Conservation (phyloP, 2,888 invertebrate species). For the Drosophila melanocephala region DNA sequence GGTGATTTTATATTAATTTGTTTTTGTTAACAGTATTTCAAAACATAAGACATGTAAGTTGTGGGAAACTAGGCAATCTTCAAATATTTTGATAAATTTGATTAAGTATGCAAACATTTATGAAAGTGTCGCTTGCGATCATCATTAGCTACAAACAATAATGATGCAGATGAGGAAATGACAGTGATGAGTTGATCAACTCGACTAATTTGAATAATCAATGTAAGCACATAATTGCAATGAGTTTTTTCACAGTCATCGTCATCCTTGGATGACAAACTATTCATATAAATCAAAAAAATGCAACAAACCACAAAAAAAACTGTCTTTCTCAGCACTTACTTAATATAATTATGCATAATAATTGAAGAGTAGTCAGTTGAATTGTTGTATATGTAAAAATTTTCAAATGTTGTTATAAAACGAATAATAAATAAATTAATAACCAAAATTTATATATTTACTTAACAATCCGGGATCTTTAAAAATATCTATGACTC, state of each 20-base stretch:
- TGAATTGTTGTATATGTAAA: not conserved
- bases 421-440: not conserved
- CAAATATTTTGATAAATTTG: not conserved
- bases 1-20: not conserved
- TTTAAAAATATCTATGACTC: not conserved
- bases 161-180: not conserved
- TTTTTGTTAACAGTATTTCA: not conserved
- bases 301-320: not conserved
- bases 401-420: not conserved
- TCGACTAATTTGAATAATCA: not conserved
- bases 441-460: not conserved
- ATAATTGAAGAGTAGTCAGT: not conserved
- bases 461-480: not conserved
- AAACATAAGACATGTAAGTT: not conserved
- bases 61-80: not conserved
- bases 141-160: not conserved
- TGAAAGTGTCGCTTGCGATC: not conserved
- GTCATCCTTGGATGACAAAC: not conserved
- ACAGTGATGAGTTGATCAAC: not conserved
- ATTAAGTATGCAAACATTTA: not conserved
- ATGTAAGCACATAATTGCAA: not conserved
- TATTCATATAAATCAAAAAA: not conserved
- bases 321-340: not conserved
- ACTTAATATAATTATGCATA: not conserved
- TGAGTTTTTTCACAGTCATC: not conserved